Base-by-base conservation (phyloP, 2,113 vertebrate species). In the Cryptoleucopteryx plumbea region DNA sequence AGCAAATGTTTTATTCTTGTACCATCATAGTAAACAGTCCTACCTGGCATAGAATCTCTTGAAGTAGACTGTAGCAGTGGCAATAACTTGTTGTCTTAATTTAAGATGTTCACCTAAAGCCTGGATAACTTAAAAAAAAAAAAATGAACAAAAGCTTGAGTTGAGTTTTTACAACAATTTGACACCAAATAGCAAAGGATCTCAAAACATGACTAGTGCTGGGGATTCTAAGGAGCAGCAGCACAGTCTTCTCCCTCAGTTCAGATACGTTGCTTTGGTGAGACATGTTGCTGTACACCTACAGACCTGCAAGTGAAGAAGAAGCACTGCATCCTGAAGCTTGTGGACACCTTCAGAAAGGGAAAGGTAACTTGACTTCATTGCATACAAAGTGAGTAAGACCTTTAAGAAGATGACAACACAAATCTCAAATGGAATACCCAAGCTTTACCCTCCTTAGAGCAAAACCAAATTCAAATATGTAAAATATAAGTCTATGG, bases 11-110 rank as follows among this genome's bases (percentile, higher is more conserved):
- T 94, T 81, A 95, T 85, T 96, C 62, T 94, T 23, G 62, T 87
- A 96, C 75, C 94, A 94, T 86, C 82, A 92, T 94, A 97, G 94
- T 93, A 96, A 97, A 96, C 63, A 86, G 56, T 80, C 97, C 97
- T 98, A 99, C 99, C 99, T 99, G 97, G 99, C 99, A 98, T 99
- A 99, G 98, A 99, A 99, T 94, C 99, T 99, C 98, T 99, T 99
- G 97, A 99, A 99, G 98, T 99, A 99, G 86, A 99, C 99, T 18
- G 99, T 99, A 95, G 99, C 99, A 59, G 99, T 99, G 72, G 99
- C 99, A 96, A 99, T 99, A 98, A 99, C 99, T 98, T 99, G 99
- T 97, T 99, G 99, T 97, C 99, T 98, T 98, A 99, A 98, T 98
- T 99, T 99, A 98, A 99, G 98, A 97, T 99, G 99, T 98, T 99